Conservation (phyloP, 2,888 invertebrate genomes). For the Alentia gelatinosa region DNA sequence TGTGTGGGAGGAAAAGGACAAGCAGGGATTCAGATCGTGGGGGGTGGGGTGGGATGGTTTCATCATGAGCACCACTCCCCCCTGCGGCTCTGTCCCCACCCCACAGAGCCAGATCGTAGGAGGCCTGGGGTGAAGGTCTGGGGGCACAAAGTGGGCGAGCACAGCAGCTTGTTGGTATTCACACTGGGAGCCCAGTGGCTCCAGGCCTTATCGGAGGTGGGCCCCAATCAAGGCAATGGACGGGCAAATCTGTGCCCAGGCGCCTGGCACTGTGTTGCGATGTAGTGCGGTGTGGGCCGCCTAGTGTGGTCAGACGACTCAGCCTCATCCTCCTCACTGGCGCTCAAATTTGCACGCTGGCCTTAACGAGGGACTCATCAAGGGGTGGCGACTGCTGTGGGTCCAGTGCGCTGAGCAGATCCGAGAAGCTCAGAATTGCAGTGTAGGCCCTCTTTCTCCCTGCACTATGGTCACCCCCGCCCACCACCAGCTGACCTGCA, state of each 20-base stretch:
- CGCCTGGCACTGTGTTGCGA: too few species aligned
- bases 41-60: not conserved
- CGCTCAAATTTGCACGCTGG: not conserved
- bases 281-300: too few species aligned
- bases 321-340: not conserved
- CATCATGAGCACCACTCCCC: not conserved
- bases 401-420: not conserved
- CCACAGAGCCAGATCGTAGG: too few species aligned
- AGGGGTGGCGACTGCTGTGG: not conserved
- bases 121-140: not conserved
- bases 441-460: not conserved
- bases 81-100: not conserved
- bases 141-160: not conserved
- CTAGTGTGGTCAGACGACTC: not conserved
- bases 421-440: not conserved
- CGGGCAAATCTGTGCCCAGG: not conserved
- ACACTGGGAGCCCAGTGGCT: not conserved
- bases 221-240: conserved; percentile 33
- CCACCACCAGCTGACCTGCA: not conserved
- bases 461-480: not conserved
- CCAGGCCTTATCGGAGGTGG: not conserved
- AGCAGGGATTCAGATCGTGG: not conserved
- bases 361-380: not conserved
- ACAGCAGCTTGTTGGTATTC: not conserved
- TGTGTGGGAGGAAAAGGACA: not conserved